These are phyloP conservation scores for Torymus texanus DNA, from an alignment of 2,888 invertebrate species.

Conservation along the genomic window DNA sequence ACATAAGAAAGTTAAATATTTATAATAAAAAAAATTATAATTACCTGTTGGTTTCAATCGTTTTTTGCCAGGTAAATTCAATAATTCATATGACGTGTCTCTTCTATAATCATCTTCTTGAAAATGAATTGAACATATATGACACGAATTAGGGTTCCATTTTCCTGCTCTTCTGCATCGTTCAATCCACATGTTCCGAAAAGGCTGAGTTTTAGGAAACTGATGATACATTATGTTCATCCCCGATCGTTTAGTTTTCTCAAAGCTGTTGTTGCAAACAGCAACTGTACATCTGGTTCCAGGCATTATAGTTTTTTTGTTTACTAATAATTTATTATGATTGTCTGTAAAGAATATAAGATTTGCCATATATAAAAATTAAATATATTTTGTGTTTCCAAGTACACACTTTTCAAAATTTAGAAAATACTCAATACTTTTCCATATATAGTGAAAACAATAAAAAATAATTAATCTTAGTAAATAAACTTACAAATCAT, in stretches of 20 bases:
- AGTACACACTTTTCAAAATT: too few relatives aligned
- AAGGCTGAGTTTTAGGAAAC: conserved; percentile 47
- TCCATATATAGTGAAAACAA: too few relatives aligned
- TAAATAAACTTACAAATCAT: too few relatives aligned
- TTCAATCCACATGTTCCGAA: conserved; percentile 50
- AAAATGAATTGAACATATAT: conserved; percentile 54
- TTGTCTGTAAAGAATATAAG: too few relatives aligned
- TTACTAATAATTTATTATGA: too few relatives aligned
- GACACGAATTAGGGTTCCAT: conserved; percentile 54
- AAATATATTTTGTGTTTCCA: too few relatives aligned
- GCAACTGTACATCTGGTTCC: conserved; percentile 54
- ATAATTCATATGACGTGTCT: conserved; percentile 5
- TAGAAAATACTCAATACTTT: too few relatives aligned
- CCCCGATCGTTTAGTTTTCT: conserved; percentile 50
- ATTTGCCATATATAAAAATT: too few relatives aligned
- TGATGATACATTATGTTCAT: conserved; percentile 49
- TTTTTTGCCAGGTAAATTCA: conserved; percentile 15
- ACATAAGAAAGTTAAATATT: neutral
- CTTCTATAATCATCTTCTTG: conserved; percentile 47
- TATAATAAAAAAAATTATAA: neutral
- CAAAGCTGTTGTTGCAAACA: conserved; percentile 53
- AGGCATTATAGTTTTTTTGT: conserved; percentile 31
- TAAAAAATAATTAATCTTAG: too few relatives aligned
- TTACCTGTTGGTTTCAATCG: conserved; percentile 51
- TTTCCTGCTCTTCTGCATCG: conserved; percentile 47